Percentiles rank a stretch among this genome's conserved stretches.
These are phyloP conservation scores for Oxyruncus cristatus DNA, from an alignment of 2,113 vertebrate genomes.

Conservation along the genomic window DNA sequence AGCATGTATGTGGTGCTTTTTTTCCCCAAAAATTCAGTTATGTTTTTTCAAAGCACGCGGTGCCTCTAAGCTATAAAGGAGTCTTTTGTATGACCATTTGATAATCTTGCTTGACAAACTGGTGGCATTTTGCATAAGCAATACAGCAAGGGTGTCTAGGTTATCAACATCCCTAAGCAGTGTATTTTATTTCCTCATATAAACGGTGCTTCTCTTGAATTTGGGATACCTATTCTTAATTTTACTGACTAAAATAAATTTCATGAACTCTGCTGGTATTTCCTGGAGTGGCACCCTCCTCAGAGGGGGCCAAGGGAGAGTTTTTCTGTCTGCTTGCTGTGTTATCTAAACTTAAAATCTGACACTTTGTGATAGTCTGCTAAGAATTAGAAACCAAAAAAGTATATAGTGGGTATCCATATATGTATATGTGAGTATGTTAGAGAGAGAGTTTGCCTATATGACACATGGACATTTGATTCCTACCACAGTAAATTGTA, in stretches of 20 bases:
- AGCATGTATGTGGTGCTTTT: neutral
- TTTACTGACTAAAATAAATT: neutral
- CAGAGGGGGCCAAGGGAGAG: neutral
- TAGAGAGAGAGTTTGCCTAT: neutral
- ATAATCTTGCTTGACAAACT: neutral
- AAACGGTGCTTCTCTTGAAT: neutral
- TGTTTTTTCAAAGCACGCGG: neutral
- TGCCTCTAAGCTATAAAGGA: neutral
- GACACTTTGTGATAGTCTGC: neutral
- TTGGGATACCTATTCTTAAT: neutral
- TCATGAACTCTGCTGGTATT: neutral
- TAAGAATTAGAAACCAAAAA: neutral
- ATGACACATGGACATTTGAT: neutral
- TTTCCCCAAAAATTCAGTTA: neutral
- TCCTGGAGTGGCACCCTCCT: neutral
- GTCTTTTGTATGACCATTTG: neutral
- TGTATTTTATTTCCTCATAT: neutral
- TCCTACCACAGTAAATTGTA: neutral
- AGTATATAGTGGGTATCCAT: fast-evolving
- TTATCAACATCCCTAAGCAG: neutral
- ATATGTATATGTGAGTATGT: neutral
- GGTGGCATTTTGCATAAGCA: neutral
- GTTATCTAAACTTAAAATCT: neutral
- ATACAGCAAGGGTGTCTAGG: neutral
- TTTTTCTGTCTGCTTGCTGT: neutral